phyloP scores from a whole-genome alignment of 2,797 vertebrate species.

The Synaphobranchus kaupii region DNA sequence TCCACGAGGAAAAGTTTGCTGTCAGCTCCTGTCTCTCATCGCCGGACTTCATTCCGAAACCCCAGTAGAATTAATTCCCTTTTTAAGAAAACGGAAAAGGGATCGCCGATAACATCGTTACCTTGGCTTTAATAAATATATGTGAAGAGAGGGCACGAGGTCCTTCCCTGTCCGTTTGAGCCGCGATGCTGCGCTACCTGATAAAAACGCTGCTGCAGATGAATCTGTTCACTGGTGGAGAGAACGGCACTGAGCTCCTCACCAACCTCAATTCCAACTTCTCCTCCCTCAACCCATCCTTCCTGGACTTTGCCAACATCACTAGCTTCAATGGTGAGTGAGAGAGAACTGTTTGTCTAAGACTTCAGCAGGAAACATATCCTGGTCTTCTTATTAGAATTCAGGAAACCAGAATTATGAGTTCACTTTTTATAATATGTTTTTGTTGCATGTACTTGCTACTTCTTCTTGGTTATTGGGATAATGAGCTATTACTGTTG shows the following conservation, averaged over 20 bases:
- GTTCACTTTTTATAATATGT: neutral
- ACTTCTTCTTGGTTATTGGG: neutral
- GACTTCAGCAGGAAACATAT: neutral
- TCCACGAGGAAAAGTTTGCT: conserved; percentile 8
- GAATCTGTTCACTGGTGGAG: conserved; percentile 74
- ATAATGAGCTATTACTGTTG: neutral
- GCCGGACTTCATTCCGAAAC: neutral
- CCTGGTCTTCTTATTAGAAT: neutral
- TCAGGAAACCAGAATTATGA: no score
- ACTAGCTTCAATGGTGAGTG: conserved; percentile 66
- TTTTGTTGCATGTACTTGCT: neutral
- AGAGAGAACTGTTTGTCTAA: neutral
- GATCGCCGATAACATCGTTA: neutral
- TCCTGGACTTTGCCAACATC: conserved; percentile 55
- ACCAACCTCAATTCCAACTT: conserved; percentile 61
- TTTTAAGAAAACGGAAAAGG: neutral
- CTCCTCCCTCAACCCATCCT: conserved; percentile 50
- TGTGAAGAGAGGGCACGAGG: neutral
- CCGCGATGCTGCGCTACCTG: conserved; percentile 76
- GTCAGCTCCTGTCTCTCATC: neutral
- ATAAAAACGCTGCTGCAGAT: conserved; percentile 78
- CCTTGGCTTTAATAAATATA: neutral
- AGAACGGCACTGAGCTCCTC: conserved; percentile 72
- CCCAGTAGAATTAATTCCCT: neutral
- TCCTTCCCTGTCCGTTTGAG: neutral